Conservation (phyloP, 2,113 vertebrate genomes). For the Cryptotis parvus region DNA sequence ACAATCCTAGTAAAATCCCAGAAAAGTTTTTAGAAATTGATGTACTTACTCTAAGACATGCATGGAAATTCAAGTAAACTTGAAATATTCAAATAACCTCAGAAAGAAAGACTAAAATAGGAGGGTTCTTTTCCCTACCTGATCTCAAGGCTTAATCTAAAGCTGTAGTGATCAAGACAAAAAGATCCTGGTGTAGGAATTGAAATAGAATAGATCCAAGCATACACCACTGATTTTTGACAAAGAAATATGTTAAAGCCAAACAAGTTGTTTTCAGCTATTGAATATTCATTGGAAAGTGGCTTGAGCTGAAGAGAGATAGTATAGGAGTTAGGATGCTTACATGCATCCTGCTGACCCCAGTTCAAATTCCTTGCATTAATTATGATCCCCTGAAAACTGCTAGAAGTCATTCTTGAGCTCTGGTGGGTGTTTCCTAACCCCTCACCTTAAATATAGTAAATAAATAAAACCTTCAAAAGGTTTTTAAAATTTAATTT, state of each 20-base stretch:
- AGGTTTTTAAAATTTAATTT: conserved; percentile 21
- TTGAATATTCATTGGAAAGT: neutral
- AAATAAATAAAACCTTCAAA: no score
- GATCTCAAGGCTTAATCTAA: conserved; percentile 45
- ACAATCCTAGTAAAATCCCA: neutral
- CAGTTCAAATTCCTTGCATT: no score
- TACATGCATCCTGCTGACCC: no score
- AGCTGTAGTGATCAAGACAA: neutral
- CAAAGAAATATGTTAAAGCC: neutral
- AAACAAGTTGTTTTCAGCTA: neutral
- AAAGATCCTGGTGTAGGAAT: neutral
- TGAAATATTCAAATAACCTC: conserved; percentile 12
- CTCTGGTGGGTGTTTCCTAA: no score
- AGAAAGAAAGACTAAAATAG: conserved; percentile 38
- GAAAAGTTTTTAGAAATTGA: neutral
- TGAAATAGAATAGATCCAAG: neutral
- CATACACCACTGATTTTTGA: neutral
- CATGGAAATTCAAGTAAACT: neutral
- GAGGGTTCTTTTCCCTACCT: neutral
- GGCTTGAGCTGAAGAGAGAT: no score
- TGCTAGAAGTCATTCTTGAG: no score
- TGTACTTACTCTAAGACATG: neutral
- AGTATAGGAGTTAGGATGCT: no score
- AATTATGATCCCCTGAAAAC: no score
- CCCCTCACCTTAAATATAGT: no score